phyloP scores from a whole-genome alignment of 2,113 vertebrate species.

The Eidolon helvum region DNA sequence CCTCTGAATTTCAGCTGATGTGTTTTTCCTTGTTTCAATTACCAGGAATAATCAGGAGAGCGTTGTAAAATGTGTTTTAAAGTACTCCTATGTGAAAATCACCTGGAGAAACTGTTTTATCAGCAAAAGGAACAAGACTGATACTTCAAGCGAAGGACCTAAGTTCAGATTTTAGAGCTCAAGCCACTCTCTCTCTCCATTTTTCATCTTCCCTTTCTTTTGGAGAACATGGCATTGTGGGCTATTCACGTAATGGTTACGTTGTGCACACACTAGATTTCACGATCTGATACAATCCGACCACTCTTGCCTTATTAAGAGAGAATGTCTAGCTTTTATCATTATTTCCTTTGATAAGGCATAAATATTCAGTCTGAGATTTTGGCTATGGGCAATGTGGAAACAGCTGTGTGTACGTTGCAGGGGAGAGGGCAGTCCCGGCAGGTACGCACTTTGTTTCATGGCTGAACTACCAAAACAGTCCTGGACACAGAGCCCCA shows the following conservation, averaged over 20 bases:
- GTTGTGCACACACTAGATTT: not conserved
- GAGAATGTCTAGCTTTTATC: not conserved
- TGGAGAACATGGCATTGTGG: accelerated
- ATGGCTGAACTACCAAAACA: conserved; percentile 69
- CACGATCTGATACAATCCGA: not conserved
- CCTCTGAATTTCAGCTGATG: conserved; percentile 50
- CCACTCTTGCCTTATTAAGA: not conserved
- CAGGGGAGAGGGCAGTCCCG: not conserved
- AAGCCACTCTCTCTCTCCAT: not conserved
- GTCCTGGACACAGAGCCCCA: conserved; percentile 55
- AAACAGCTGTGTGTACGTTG: conserved; percentile 35
- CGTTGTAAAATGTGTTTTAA: conserved; percentile 56
- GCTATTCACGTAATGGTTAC: accelerated
- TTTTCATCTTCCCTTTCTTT: not conserved
- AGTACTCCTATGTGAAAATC: conserved; percentile 39
- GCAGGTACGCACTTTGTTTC: conserved; percentile 56
- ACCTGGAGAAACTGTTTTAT: conserved; percentile 61
- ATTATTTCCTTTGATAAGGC: conserved; percentile 50
- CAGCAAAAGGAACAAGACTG: conserved; percentile 64
- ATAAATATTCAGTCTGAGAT: conserved; percentile 39
- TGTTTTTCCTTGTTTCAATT: conserved; percentile 45
- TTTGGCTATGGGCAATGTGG: conserved; percentile 30
- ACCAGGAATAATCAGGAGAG: conserved; percentile 62
- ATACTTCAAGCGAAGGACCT: not conserved
- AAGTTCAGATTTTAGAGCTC: not conserved